Base-by-base conservation (phyloP, 2,888 invertebrate genomes). In the Leptopilina syphax region DNA sequence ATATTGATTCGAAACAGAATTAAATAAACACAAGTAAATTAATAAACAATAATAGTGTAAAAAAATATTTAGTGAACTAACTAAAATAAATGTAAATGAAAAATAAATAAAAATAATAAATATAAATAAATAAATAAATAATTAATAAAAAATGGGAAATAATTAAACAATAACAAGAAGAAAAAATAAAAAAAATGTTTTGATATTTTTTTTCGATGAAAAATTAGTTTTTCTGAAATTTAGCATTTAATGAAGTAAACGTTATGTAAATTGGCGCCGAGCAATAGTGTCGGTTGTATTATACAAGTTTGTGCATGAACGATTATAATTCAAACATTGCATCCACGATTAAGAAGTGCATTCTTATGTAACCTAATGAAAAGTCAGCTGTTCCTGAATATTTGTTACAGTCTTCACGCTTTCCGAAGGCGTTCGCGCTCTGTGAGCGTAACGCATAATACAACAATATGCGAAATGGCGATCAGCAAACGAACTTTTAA, bases 341-440 rank as follows among this genome's bases (percentile, higher is more conserved):
- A 77, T 82, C 82, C 81, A 83, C 66, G 80, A 78, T 82, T 77
- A 80, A 82, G 78, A 50, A 73, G 81, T 78, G 77, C 84, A 83
- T 84, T 83, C 84, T 87, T 87, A 82, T 84, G 83, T 85, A 87
- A 88, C 85, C 81, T 77, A 79, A 83, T 84, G 81, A 84, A 83
- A 83, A 81, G 77, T 63, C 78, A 57, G 77, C 76, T 66, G 79
- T 73, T 76, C 66, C 79, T 78, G 76, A 67, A 77, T 80, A 77
- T 78, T 73, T 54, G n/a, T 50, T 57, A 54, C 66, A 78, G 85
- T 86, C 87, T 90, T 88, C 90, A 90, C 91, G 91, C 91, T 91
- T 91, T 91, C 91, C 88, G 89, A 88, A 89, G 90, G 90, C 82
- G 87, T 84, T 86, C 83, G 80, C 79, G 41, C 34, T 80, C 85